Conservation (phyloP, 2,797 vertebrate species). For the Ctenochaetus hawaiiensis region DNA sequence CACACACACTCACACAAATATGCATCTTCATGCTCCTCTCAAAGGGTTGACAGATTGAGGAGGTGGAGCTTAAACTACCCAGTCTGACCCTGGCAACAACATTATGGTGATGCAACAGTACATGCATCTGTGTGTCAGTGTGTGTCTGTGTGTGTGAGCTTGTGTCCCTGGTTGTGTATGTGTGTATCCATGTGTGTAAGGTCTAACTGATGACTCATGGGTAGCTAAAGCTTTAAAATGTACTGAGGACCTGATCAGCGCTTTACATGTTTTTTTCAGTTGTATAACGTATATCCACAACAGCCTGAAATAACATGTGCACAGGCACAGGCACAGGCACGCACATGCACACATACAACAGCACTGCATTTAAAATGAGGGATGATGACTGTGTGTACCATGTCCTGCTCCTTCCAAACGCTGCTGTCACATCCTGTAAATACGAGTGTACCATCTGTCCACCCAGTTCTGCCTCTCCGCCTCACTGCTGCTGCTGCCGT, state of each 20-base stretch:
- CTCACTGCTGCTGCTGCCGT: slow-evolving; percentile 24
- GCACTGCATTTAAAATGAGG: slow-evolving; percentile 55
- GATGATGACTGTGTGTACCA: slow-evolving; percentile 67
- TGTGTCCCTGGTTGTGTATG: slow-evolving; percentile 14
- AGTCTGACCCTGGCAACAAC: slow-evolving; percentile 64
- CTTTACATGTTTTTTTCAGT: slow-evolving; percentile 32
- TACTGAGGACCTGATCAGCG: slow-evolving; percentile 34
- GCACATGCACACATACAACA: not conserved
- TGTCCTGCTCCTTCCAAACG: slow-evolving; percentile 67
- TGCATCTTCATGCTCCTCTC: slow-evolving; percentile 29
- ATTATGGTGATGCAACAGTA: slow-evolving; percentile 67
- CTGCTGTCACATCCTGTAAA: slow-evolving; percentile 77
- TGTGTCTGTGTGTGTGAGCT: slow-evolving; percentile 16
- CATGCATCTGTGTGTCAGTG: slow-evolving; percentile 2
- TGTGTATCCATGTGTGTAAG: not conserved
- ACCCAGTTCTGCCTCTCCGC: slow-evolving; percentile 56
- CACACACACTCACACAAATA: slow-evolving; percentile 3
- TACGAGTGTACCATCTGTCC: slow-evolving; percentile 73
- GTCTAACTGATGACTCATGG: slow-evolving; percentile 36
- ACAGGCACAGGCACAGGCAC: not conserved
- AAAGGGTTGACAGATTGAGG: slow-evolving; percentile 70
- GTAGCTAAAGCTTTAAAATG: slow-evolving; percentile 34
- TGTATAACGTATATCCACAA: slow-evolving; percentile 20
- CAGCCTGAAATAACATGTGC: slow-evolving; percentile 31
- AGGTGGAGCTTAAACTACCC: slow-evolving; percentile 66